A percentile compares a stretch with the other conserved stretches of the same genome.
Conservation (phyloP, 2,888 invertebrate genomes). For the Macaria liturata region DNA sequence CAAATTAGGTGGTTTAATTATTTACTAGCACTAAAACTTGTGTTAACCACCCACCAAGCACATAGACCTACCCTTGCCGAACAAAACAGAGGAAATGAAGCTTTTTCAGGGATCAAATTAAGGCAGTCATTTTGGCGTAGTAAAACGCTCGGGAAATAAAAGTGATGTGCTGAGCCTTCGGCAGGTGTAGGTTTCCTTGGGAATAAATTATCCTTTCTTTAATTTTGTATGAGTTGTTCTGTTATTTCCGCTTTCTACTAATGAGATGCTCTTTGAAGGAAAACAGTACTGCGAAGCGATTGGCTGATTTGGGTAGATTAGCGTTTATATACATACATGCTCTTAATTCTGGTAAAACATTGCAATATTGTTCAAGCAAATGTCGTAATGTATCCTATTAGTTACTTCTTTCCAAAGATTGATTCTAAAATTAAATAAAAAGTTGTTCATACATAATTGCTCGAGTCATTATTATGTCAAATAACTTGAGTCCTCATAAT, state of each 20-base stretch:
- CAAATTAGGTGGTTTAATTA: constrained; percentile 80
- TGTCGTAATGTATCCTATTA: too few species aligned
- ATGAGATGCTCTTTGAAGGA: constrained; percentile 19
- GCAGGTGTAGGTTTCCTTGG: constrained; percentile 71
- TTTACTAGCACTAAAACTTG: constrained; percentile 78
- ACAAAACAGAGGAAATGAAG: constrained; percentile 44
- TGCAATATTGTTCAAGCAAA: too few species aligned
- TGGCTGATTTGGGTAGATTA: too few species aligned
- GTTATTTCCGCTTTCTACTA: constrained; percentile 20
- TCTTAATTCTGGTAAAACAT: too few species aligned
- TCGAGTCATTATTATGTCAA: too few species aligned
- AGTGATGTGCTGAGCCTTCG: constrained; percentile 54
- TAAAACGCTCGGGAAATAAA: constrained; percentile 76
- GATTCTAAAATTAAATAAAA: too few species aligned
- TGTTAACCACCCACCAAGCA: constrained; percentile 59
- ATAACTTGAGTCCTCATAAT: too few species aligned
- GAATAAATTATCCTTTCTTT: constrained; percentile 57
- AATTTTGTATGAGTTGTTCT: constrained; percentile 43
- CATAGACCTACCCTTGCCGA: constrained; percentile 54
- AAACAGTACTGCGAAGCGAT: neutral
- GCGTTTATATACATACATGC: too few species aligned
- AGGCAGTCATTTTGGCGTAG: constrained; percentile 59
- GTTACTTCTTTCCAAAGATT: too few species aligned
- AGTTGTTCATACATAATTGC: too few species aligned
- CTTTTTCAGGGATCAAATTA: constrained; percentile 59